These are phyloP conservation scores for Molothrus ater DNA, from an alignment of 2,797 vertebrate genomes.

Conservation along the genomic window DNA sequence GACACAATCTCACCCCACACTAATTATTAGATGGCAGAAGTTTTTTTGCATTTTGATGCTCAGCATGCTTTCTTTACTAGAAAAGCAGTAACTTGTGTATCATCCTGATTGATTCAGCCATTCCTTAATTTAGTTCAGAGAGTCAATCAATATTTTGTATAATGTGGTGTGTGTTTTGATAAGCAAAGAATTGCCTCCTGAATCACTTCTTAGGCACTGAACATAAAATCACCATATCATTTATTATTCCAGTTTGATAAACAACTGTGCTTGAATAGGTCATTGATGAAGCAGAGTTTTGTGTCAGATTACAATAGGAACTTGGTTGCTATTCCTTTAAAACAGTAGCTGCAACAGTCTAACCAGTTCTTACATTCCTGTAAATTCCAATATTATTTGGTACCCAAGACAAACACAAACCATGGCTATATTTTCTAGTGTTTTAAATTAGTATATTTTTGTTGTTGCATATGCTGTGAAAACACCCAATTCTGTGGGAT, in stretches of 20 bases:
- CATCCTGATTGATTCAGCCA: not conserved
- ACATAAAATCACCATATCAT: not conserved
- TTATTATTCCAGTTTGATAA: slow-evolving; percentile 19
- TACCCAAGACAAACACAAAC: not conserved
- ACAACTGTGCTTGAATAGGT: not conserved
- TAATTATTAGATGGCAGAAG: not conserved
- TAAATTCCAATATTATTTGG: not conserved
- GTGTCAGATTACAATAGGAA: not conserved
- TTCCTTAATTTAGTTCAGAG: slow-evolving; percentile 22
- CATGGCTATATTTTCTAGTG: not conserved
- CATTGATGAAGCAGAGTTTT: slow-evolving; percentile 34
- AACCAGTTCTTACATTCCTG: not conserved
- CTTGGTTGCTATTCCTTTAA: not conserved
- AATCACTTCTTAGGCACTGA: not conserved
- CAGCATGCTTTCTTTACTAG: not conserved
- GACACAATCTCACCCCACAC: not conserved
- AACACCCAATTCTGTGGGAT: not conserved
- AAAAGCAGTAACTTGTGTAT: not conserved
- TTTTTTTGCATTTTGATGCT: not conserved
- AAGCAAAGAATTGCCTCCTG: slow-evolving; percentile 7
- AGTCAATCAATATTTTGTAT: slow-evolving; percentile 28
- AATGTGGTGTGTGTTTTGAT: not conserved
- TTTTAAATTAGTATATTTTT: not conserved
- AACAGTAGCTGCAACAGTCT: not conserved
- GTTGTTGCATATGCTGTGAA: not conserved